A percentile compares a stretch with the other conserved stretches of the same genome.
Evolutionary conservation across 2,888 invertebrate genomes (phyloP).

Genomic region (Caradrina kadenii): DNA sequence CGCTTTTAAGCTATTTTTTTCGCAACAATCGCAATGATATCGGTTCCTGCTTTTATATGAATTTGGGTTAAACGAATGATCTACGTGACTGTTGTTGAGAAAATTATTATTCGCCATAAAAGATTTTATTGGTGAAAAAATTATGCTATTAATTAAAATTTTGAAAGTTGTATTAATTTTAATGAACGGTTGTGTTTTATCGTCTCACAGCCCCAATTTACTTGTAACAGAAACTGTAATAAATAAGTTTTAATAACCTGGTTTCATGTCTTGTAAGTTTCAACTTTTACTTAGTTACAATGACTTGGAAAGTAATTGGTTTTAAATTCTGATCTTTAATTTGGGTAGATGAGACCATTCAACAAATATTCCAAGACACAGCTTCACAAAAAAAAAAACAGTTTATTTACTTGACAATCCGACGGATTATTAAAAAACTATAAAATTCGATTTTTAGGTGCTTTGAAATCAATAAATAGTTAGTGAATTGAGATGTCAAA

Average conservation of each 20-base stretch:
- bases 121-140: background rate
- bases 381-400: too few species aligned
- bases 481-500: too few species aligned
- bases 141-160: background rate
- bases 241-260: conserved; percentile 54
- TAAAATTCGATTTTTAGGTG: too few species aligned
- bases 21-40: conserved; percentile 46
- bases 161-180: conserved; percentile 22
- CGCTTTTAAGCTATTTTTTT: conserved; percentile 55
- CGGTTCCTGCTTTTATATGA: conserved; percentile 35
- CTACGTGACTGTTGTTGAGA: background rate
- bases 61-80: conserved; percentile 16
- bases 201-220: conserved; percentile 13
- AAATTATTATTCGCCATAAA: background rate
- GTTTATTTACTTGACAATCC: too few species aligned
- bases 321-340: conserved; percentile 21
- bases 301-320: conserved; percentile 20
- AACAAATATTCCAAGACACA: too few species aligned
- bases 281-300: conserved; percentile 27
- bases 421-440: too few species aligned
- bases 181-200: conserved; percentile 34
- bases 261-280: conserved; percentile 30
- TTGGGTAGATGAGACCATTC: too few species aligned
- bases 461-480: too few species aligned
- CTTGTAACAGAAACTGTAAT: conserved; percentile 34